Evolutionary conservation across 2,888 invertebrate species (phyloP), one percentile per base, ranked within the genome.

Genomic region (Andrena camellia): DNA sequence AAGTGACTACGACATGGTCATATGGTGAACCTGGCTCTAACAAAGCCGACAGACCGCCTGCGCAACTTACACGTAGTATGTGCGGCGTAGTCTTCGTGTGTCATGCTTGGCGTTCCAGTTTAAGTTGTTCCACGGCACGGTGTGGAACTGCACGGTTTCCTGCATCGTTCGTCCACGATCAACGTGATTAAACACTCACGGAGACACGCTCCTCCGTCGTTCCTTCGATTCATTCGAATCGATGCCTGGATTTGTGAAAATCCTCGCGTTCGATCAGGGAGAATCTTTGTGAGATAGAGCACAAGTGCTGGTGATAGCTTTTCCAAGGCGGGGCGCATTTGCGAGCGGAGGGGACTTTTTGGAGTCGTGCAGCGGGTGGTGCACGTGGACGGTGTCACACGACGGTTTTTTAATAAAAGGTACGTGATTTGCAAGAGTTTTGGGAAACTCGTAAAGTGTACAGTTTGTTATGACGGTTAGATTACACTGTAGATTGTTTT

Each of bases 61-160:
- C 89, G 88, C 87, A 84, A 84, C 78, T 84, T 79, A 59, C 78
- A 52, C 63, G 64, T 67, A 78, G 42, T 42, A 17, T 17, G 17
- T 17, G 42, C 71, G 78, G 75, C 76, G 85, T 82, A 82, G 84
- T 71, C 81, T 67, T 79, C 54, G 81, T 83, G 90, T 90, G 89
- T 90, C 90, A 89, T 87, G 90, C 90, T 89, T 89, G 75, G 86
- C 90, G 92, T 92, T 92, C 90, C 91, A 93, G 93, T 93, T 90
- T 88, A 87, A 91, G 88, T 90, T 88, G 81, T 89, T 87, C 91
- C 89, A 88, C 88, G 66, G 66, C 78, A 60, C 80, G 35, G 80
- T 59, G 81, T 73, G 71, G 73, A 63, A 50, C 74, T 73, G 7
- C 42, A 8, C 29, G n/a, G 52, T 80, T 63, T 57, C 64, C 26